Base-by-base conservation (phyloP, 1,140 invertebrate species). In the Drosophila subobscura region DNA sequence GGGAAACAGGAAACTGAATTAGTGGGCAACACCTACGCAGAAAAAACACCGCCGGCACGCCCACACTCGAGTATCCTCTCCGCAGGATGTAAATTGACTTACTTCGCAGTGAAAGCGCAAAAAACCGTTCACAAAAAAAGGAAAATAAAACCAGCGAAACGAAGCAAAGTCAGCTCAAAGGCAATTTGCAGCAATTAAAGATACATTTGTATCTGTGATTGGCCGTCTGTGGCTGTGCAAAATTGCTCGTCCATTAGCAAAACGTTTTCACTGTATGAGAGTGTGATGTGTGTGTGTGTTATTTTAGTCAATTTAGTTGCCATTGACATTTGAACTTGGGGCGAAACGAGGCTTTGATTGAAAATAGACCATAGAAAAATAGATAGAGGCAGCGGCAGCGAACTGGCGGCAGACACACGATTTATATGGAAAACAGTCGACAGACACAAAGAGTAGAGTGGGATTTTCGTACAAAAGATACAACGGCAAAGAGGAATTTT, bases 301-400 rank as follows among this genome's bases (percentile, higher is more conserved):
- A 51, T 71, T 61, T 58, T 50, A 46, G 60, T 66, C 76, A 79
- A 86, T 79, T 89, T 72, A 83, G 53, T 89, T 88, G 79, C 79
- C 84, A 88, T 89, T 89, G 83, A 88, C 83, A 89, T 88, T 89
- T 88, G 83, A 88, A 89, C 83, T 79, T 83, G 79, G 10, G 29
- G 1, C 10, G 2, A 37, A 37, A 12, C 33, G 33, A 45, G 37
- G 40, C 60, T 56, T 61, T 63, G 72, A 67, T 79, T 79, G 61
- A 78, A 37, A 73, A 76, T 76, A 61, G 78, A 75, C 65, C 60
- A 72, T 57, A 65, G 60, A 67, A 25, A 47, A 56, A 61, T 54
- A 61, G 22, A 51, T 22, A 49, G 37, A 58, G 54, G 55, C 40
- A 41, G 8, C 8, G 29, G 12, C 12, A 5, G 23, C 7, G 27